Conservation (phyloP, 92 coral and sea anemone species). For the Palythoa heliodiscus region DNA sequence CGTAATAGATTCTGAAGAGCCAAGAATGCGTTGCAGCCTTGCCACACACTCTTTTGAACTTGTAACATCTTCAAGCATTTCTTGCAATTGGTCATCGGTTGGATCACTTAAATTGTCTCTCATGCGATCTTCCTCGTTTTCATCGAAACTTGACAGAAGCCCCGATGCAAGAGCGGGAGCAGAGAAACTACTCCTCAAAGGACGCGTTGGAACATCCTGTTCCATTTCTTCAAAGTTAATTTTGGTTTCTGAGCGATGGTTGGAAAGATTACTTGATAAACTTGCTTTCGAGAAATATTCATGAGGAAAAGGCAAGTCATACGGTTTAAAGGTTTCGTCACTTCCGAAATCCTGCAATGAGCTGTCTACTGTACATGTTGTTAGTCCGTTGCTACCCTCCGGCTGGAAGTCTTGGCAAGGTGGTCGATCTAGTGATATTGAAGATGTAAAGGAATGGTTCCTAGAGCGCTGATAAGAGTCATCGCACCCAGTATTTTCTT, state of each 20-base stretch:
- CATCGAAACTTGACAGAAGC: background rate
- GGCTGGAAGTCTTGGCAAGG: background rate
- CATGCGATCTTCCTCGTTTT: slow-evolving; percentile 14
- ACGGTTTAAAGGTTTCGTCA: slow-evolving; percentile 27
- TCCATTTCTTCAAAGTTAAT: slow-evolving; percentile 54
- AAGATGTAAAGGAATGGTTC: background rate
- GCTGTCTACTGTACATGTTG: slow-evolving; percentile 5
- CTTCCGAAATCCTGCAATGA: slow-evolving; percentile 6
- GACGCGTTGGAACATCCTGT: slow-evolving; percentile 40
- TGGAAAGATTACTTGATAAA: slow-evolving; percentile 40
- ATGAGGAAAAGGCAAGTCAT: slow-evolving; percentile 41
- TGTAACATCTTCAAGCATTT: slow-evolving; percentile 72
- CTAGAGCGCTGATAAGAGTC: background rate
- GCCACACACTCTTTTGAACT: slow-evolving; percentile 72
- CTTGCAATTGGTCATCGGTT: slow-evolving; percentile 53
- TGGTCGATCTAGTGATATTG: slow-evolving; percentile 8
- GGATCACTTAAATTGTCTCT: background rate
- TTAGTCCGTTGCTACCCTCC: slow-evolving; percentile 23
- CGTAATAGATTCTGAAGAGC: slow-evolving; percentile 60
- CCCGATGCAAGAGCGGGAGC: slow-evolving; percentile 38
- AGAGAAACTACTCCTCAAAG: slow-evolving; percentile 71
- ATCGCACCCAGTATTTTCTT: background rate
- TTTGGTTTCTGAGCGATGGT: slow-evolving; percentile 37
- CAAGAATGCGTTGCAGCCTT: slow-evolving; percentile 57
- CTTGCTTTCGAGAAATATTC: slow-evolving; percentile 29